Conservation (phyloP, 1,140 invertebrate genomes). For the Lasaia peninsularis region DNA sequence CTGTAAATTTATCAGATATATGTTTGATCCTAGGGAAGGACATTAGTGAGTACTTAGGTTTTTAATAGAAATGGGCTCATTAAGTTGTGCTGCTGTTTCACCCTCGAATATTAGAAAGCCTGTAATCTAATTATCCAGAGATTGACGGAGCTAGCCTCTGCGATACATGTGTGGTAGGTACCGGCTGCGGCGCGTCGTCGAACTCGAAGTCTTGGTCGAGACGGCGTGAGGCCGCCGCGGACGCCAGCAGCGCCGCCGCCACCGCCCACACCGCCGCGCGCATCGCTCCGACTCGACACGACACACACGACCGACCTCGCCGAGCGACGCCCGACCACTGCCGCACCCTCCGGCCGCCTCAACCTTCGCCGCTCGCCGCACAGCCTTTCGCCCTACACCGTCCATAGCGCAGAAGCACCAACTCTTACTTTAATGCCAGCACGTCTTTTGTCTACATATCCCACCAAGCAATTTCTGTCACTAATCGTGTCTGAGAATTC, state of each 20-base stretch:
- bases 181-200: conserved; percentile 59
- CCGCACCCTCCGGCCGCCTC: not conserved
- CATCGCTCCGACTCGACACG: conserved; percentile 11
- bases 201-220: conserved; percentile 65
- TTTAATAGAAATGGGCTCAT: no score
- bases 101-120: no score
- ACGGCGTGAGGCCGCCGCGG: conserved; percentile 35
- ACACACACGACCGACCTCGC: conserved; percentile 29
- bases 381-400: conserved; percentile 3
- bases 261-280: conserved; percentile 22
- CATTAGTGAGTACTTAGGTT: no score
- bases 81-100: no score
- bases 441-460: not conserved
- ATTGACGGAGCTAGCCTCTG: no score
- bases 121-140: no score
- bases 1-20: no score
- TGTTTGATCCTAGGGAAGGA: no score
- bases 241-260: conserved; percentile 27
- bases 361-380: conserved; percentile 2
- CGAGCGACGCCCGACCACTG: conserved; percentile 36
- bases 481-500: no score
- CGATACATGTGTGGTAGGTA: conserved; percentile 22
- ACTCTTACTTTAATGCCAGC: not conserved
- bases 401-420: not conserved
- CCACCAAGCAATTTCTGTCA: no score